phyloP scores from a whole-genome alignment of 2,888 invertebrate species.

The Philonicus albiceps region DNA sequence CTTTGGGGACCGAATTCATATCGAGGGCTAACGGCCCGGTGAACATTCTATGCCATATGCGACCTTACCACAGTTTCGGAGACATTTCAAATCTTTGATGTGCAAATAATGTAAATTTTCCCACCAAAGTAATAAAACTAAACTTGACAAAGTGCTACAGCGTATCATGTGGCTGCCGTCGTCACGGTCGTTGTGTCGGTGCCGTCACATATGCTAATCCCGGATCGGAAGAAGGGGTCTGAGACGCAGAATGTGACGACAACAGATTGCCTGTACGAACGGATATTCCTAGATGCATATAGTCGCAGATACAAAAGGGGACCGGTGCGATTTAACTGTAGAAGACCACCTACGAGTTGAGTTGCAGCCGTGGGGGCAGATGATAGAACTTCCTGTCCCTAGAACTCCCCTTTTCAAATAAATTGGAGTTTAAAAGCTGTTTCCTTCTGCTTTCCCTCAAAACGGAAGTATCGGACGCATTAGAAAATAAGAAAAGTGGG shows the following conservation, averaged over 20 bases:
- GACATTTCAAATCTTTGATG: slow-evolving; percentile 39
- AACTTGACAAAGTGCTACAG: slow-evolving; percentile 37
- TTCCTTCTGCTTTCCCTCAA: not conserved
- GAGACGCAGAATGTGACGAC: not conserved
- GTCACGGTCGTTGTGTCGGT: not conserved
- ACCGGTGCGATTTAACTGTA: not conserved
- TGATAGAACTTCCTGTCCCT: not conserved
- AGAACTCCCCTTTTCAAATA: not conserved
- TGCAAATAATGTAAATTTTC: slow-evolving; percentile 42
- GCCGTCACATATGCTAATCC: not conserved
- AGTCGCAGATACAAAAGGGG: not conserved
- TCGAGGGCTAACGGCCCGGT: not conserved
- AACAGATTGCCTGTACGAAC: not conserved
- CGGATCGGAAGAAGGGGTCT: not conserved
- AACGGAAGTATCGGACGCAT: not conserved
- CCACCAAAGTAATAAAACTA: slow-evolving; percentile 41
- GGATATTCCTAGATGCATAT: not conserved
- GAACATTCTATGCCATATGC: not conserved
- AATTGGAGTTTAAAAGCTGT: not conserved
- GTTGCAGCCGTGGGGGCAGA: not conserved
- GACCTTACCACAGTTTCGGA: not conserved
- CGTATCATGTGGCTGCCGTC: not conserved
- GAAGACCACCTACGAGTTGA: not conserved
- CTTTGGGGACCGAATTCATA: not conserved
- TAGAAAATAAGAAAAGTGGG: not conserved